Conservation (phyloP, 2,888 invertebrate species). For the Pristionchus fissidentatus region DNA sequence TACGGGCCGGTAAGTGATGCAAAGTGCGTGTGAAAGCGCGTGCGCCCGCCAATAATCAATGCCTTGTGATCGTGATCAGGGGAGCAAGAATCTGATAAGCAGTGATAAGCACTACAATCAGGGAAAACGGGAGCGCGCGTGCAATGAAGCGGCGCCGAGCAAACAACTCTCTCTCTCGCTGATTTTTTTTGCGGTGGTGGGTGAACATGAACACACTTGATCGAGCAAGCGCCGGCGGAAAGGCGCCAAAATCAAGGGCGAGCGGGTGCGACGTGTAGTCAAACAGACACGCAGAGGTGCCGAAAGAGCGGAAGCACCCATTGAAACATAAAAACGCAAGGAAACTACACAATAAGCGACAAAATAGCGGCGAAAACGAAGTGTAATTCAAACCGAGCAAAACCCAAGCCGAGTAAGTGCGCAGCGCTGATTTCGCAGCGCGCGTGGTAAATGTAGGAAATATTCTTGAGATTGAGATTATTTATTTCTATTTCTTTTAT, state of each 20-base stretch:
- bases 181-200: no score
- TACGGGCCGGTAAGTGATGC: no score
- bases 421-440: neutral
- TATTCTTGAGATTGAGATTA: no score
- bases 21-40: no score
- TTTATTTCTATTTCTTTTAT: no score
- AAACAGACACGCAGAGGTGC: neutral
- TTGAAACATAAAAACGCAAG: neutral
- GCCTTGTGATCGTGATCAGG: neutral
- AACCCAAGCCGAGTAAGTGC: neutral
- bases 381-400: neutral
- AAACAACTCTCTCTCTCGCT: no score
- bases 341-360: neutral
- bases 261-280: neutral
- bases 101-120: no score
- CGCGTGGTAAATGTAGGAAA: neutral
- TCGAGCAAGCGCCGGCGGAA: no score
- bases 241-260: constrained; percentile 14
- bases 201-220: neutral
- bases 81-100: neutral
- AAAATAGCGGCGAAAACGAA: neutral
- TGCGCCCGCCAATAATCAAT: no score
- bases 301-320: neutral
- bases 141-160: neutral
- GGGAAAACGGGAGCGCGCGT: neutral